Evolutionary conservation across 2,888 invertebrate genomes (phyloP).

Genomic region (Coleophora deauratella): DNA sequence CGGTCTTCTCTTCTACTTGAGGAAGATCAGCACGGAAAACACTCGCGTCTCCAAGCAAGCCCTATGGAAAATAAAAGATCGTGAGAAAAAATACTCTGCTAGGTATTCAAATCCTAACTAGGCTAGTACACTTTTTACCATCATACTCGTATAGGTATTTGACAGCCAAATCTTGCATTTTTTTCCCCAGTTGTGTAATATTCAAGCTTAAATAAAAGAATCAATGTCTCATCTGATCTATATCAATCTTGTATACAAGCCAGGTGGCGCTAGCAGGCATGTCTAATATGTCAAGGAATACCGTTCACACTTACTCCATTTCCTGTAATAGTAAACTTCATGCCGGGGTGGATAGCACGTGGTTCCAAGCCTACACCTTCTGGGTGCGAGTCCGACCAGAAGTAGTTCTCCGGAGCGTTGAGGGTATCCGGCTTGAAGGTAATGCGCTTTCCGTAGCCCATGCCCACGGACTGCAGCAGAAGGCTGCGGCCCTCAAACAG

Average conservation of each 20-base stretch:
- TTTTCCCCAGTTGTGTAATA: too few relatives aligned
- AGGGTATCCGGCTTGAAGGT: slow-evolving; percentile 80
- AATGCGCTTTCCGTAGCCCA: slow-evolving; percentile 84
- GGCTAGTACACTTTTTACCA: too few relatives aligned
- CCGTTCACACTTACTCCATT: slow-evolving; percentile 61
- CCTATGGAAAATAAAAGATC: too few relatives aligned
- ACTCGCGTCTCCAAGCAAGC: slow-evolving; percentile 76
- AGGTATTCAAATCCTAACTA: too few relatives aligned
- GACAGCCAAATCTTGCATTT: too few relatives aligned
- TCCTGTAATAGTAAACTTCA: slow-evolving; percentile 77
- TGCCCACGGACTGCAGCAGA: slow-evolving; percentile 77
- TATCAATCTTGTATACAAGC: too few relatives aligned
- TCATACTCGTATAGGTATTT: too few relatives aligned
- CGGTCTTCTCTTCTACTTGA: slow-evolving; percentile 78
- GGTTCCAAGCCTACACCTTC: slow-evolving; percentile 82
- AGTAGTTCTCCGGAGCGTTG: slow-evolving; percentile 77
- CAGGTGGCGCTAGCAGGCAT: too few relatives aligned
- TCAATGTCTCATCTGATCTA: too few relatives aligned
- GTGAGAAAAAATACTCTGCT: too few relatives aligned
- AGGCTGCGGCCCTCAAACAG: slow-evolving; percentile 79
- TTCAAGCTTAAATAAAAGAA: too few relatives aligned
- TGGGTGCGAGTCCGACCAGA: slow-evolving; percentile 85
- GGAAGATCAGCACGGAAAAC: slow-evolving; percentile 80
- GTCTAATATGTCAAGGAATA: slow-evolving; percentile 6
- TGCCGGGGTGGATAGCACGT: slow-evolving; percentile 77